Evolutionary conservation across 1,140 invertebrate genomes (phyloP).

Genomic region (Brachionus rubens): DNA sequence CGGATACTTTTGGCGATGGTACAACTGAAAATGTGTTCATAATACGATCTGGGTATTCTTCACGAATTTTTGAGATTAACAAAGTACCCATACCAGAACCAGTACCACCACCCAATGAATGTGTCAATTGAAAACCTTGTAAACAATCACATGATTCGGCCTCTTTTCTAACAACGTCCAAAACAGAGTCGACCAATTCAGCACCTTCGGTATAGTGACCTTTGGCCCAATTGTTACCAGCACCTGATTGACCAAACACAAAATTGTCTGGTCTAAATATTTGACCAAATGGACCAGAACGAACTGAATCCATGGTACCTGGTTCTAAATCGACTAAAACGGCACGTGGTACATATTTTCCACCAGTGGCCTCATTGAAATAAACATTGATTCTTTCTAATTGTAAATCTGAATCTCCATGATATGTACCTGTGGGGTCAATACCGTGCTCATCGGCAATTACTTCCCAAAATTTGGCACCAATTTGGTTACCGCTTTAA

Average conservation of each 20-base stretch:
- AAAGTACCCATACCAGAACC: constrained; percentile 83
- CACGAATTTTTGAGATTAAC: constrained; percentile 63
- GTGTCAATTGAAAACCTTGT: constrained; percentile 66
- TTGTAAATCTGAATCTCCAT: constrained; percentile 79
- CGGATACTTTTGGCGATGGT: constrained; percentile 65
- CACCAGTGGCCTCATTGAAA: constrained; percentile 79
- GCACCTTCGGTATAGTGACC: constrained; percentile 85
- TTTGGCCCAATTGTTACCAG: constrained; percentile 84
- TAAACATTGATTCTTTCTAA: constrained; percentile 85
- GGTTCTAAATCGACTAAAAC: constrained; percentile 87
- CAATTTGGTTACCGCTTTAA: constrained; percentile 73
- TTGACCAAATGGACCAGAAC: constrained; percentile 73
- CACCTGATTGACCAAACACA: constrained; percentile 75
- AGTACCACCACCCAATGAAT: constrained; percentile 75
- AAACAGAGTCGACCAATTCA: constrained; percentile 77
- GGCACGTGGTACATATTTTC: constrained; percentile 86
- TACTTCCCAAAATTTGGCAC: constrained; percentile 84
- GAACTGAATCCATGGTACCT: constrained; percentile 88
- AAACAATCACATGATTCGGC: constrained; percentile 73
- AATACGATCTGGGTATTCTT: constrained; percentile 62
- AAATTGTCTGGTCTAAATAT: constrained; percentile 85
- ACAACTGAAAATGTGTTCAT: constrained; percentile 62
- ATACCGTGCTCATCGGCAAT: constrained; percentile 87
- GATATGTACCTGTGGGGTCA: constrained; percentile 78
- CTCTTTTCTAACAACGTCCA: constrained; percentile 81